Percentiles rank a stretch among this genome's conserved stretches.
These are phyloP conservation scores for Chymomyza amoena DNA, from an alignment of 2,888 invertebrate species.

Conservation along the genomic window DNA sequence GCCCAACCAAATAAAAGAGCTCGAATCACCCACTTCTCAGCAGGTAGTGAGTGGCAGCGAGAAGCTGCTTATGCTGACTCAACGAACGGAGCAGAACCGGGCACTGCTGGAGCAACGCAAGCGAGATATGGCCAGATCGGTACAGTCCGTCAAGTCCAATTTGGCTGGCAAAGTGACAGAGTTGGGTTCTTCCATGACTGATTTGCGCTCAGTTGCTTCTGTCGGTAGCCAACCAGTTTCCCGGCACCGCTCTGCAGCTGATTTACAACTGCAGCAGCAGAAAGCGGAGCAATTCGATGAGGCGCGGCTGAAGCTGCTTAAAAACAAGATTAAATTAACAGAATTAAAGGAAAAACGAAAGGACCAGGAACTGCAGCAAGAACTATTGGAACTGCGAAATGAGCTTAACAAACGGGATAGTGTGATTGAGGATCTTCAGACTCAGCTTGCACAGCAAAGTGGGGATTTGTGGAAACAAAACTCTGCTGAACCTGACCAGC, in stretches of 20 bases:
- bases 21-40: not conserved
- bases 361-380: constrained; percentile 68
- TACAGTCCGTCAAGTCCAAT: constrained; percentile 65
- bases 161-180: constrained; percentile 73
- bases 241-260: constrained; percentile 75
- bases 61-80: constrained; percentile 80
- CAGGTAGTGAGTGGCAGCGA: constrained; percentile 77
- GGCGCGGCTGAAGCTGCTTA: constrained; percentile 75
- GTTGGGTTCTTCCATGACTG: constrained; percentile 77
- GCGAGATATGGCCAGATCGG: constrained; percentile 80
- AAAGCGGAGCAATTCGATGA: constrained; percentile 67
- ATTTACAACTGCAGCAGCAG: constrained; percentile 63
- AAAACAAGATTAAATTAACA: constrained; percentile 72
- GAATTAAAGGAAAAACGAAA: constrained; percentile 64
- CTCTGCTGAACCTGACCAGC: constrained; percentile 7
- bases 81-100: constrained; percentile 81
- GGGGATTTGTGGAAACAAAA: constrained; percentile 88
- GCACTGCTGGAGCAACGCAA: constrained; percentile 80
- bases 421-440: constrained; percentile 86
- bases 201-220: constrained; percentile 62
- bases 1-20: not conserved
- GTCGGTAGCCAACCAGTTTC: constrained; percentile 51
- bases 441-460: constrained; percentile 14
- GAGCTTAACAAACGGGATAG: constrained; percentile 80
- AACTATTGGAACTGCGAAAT: constrained; percentile 51